Evolutionary conservation across 2,797 vertebrate species (phyloP), one percentile per base, ranked within the genome.

Genomic region (Acanthiza pusilla): DNA sequence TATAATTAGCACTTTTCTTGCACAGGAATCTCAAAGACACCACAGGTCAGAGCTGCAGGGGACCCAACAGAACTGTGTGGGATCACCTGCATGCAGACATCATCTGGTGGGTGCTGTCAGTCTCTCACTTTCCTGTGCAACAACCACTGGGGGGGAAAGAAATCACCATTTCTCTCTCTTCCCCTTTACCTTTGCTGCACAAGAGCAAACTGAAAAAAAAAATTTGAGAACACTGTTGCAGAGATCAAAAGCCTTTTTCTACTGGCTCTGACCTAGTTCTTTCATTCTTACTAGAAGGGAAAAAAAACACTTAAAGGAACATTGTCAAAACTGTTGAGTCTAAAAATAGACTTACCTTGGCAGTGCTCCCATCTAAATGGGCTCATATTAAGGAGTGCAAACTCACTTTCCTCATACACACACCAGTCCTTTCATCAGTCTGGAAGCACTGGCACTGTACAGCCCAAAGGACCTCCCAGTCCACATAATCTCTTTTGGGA

Each of bases 211-310:
- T 38, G 10, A 42, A 91, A 72, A 57, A 57, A 66, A 38, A 17
- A 89, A 73, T n/a, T 25, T n/a, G 34, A 87, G 91, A 95, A 72
- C 51, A 89, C 60, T 93, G 80, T 76, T 91, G 90, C 82, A 94
- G 94, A 96, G 91, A 97, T 96, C 92, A 95, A 96, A 96, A 96
- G 91, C 85, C 93, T 91, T 94, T 95, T 95, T 91, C 94, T 92
- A 73, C 71, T 73, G 84, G 84, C 94, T 93, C 93, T 97, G 97
- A 97, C 96, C 96, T 97, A 97, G 94, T 97, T 97, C 94, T 97
- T 97, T 97, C 97, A 97, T 90, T 97, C 96, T 92, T 93, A 94
- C 95, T 93, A 87, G 77, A 95, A 88, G 89, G 83, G 55, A 77
- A 84, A 89, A 94, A 96, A 73, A 18, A 2, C 66, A 85, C 91